Conservation (phyloP, 2,797 vertebrate species). For the Mionectes olivaceus region DNA sequence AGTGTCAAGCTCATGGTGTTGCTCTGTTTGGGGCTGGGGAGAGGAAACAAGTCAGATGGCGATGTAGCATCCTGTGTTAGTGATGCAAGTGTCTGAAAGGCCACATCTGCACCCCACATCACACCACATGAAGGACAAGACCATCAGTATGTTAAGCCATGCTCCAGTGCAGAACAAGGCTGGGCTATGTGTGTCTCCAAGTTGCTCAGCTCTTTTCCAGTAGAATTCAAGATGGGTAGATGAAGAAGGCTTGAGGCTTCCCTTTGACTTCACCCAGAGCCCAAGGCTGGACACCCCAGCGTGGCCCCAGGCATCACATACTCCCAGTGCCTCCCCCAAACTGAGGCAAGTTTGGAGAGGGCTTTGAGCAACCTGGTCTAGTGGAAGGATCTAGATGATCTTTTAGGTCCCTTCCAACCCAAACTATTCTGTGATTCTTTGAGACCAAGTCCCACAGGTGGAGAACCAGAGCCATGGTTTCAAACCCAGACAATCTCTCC, state of each 20-base stretch:
- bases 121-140: not conserved
- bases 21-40: not conserved
- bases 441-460: accelerated
- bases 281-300: accelerated
- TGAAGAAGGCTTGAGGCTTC: not conserved
- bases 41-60: not conserved
- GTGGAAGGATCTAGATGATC: not conserved
- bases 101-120: not conserved
- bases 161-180: not conserved
- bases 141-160: not conserved
- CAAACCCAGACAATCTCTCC: not conserved
- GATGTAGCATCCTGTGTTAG: not conserved
- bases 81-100: not conserved
- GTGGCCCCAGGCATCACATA: not conserved
- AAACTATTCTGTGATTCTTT: not conserved
- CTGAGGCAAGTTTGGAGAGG: accelerated
- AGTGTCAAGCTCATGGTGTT: not conserved
- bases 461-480: not conserved
- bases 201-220: not conserved
- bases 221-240: not conserved
- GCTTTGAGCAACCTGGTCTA: not conserved
- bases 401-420: not conserved
- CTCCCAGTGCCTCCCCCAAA: not conserved
- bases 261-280: not conserved
- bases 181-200: too few relatives aligned